These are phyloP conservation scores for Maylandia zebra DNA, from an alignment of 2,113 vertebrate species.

Conservation along the genomic window DNA sequence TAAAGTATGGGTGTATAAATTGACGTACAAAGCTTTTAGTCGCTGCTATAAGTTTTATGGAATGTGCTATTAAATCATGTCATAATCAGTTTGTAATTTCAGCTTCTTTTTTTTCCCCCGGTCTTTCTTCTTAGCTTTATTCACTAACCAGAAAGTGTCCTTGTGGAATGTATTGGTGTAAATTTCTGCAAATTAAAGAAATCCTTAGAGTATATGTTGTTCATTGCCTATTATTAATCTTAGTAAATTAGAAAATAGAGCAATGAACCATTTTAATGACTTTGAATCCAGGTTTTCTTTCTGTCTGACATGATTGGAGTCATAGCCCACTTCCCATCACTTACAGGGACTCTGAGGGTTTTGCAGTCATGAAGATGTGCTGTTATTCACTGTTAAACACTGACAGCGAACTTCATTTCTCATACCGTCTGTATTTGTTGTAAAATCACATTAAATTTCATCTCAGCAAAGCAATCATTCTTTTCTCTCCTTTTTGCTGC, in stretches of 20 bases:
- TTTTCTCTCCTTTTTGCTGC: not conserved
- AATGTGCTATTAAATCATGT: not conserved
- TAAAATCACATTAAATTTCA: not conserved
- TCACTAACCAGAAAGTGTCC: slow-evolving; percentile 16
- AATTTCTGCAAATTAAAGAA: slow-evolving; percentile 60
- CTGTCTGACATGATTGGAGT: slow-evolving; percentile 29
- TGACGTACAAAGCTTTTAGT: not conserved
- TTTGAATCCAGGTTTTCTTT: slow-evolving; percentile 54
- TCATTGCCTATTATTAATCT: slow-evolving; percentile 63
- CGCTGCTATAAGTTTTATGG: not conserved
- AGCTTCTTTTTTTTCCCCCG: not conserved
- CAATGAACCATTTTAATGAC: slow-evolving; percentile 64
- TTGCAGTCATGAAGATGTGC: slow-evolving; percentile 19
- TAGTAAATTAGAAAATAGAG: slow-evolving; percentile 65
- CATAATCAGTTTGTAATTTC: not conserved
- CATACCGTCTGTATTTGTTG: not conserved
- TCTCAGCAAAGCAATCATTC: not conserved
- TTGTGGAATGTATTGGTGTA: slow-evolving; percentile 53
- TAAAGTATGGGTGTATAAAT: not conserved
- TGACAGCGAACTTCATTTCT: not conserved
- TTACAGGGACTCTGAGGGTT: slow-evolving; percentile 23
- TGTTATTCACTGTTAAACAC: slow-evolving; percentile 29
- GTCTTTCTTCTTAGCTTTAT: not conserved
- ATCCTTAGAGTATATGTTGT: slow-evolving; percentile 61
- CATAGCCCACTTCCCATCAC: slow-evolving; percentile 31